Base-by-base conservation (phyloP, 1,140 invertebrate genomes). In the Hestina assimilis region DNA sequence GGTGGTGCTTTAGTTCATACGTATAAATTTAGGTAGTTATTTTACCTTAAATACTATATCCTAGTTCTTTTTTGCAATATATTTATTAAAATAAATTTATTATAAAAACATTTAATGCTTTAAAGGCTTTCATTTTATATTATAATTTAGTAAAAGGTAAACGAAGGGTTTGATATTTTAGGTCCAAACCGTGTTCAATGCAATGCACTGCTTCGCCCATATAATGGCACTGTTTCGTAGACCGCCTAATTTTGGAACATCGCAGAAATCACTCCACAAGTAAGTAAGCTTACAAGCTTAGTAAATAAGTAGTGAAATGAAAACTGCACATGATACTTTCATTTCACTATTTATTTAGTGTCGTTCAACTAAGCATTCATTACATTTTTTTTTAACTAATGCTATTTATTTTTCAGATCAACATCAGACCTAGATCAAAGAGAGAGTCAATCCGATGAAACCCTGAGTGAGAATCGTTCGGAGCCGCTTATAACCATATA, bases 401-500 rank as follows among this genome's bases (percentile, higher is more conserved):
- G 12, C 5, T n/a, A 17, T 3, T 35, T 5, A 35, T 2, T 55
- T 55, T 20, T 35, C 42, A 84, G 81, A 43, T 72, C 75, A 1
- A 66, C 68, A 1, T 75, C 75, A 0, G 78, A 84, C 15, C 1
- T 66, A 5, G 74, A 81, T 8, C 59, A 69, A 23, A 41, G 61
- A 24, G 52, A 59, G 1, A 70, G 52, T 12, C 33, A 48, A 3
- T 80, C 79, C 0, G 74, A 81, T 6, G 69, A 72, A 1, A 72
- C 71, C 1, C 15, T 52, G 0, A 81, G 73, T 19, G 78, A 81
- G 7, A 69, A 68, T 24, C 56, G 41, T 1, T 79, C 82, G 0
- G 83, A 80, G 24, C 63, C 75, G 40, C 62, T 83, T 0, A 72
- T 83, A 17, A 59, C 71, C 2, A 82, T 86, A 28, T 83, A 62